Evolutionary conservation across 2,113 vertebrate genomes (phyloP), one percentile per base, ranked within the genome.

Genomic region (Chitala chitala): DNA sequence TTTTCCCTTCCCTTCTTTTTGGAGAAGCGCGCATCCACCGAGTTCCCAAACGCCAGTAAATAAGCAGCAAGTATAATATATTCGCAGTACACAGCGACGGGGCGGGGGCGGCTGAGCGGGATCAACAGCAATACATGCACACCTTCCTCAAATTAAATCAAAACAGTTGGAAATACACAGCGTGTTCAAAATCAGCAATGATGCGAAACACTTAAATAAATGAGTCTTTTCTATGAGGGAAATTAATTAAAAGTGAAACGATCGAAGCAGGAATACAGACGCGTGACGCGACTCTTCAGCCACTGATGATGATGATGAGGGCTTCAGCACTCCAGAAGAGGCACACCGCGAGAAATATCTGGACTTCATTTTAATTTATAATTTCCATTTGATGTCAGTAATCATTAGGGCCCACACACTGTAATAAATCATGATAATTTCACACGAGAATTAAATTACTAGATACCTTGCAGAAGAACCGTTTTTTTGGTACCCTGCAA

Each of bases 351-450:
- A 87, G 87, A 92, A 90, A 91, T 91, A 91, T 91, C 91, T 90
- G 91, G 87, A 90, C 89, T 91, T 87, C 82, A 94, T 95, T 95
- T 94, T 86, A 92, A 93, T 95, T 94, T 94, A 90, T 95, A 92
- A 92, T 94, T 94, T 94, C 87, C 92, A 94, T 94, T 94, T 95
- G 94, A 96, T 98, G 94, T 95, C 89, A 88, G 94, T 92, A 94
- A 96, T 96, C 93, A 98, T 96, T 95, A 95, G 86, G 90, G 93
- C 92, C 93, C 91, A 92, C 93, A 93, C 90, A 93, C 92, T 94
- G 91, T 95, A 95, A 98, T 98, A 96, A 96, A 98, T 96, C 94
- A 95, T 93, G 92, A 96, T 95, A 95, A 98, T 96, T 96, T 94
- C 90, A 91, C 90, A 94, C 92, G 92, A 96, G 94, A 96, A 96